A percentile compares a stretch with the other conserved stretches of the same genome.
These are phyloP conservation scores for Gorsachius goisagi DNA, from an alignment of 2,113 vertebrate genomes.

Conservation along the genomic window DNA sequence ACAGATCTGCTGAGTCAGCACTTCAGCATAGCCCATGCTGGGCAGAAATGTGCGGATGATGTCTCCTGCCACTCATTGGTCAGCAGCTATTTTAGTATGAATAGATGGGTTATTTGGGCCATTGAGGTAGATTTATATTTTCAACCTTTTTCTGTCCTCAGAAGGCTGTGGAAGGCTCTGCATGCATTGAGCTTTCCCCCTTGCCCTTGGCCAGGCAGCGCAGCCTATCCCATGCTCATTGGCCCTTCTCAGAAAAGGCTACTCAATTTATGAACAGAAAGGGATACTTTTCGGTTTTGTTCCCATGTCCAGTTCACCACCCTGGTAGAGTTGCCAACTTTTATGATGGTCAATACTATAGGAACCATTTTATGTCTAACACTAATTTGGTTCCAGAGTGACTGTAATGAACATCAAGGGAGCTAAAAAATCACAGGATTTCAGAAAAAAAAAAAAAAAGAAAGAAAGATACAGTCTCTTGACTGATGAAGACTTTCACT, in stretches of 20 bases:
- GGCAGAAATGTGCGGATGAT: not conserved
- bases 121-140: not conserved
- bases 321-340: not conserved
- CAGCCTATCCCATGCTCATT: too few species aligned
- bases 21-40: not conserved
- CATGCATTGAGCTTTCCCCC: fast-evolving
- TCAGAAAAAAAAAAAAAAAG: not conserved
- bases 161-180: not conserved
- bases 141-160: not conserved
- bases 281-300: not conserved
- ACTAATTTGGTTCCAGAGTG: not conserved
- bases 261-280: not conserved
- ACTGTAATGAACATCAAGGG: not conserved
- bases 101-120: not conserved
- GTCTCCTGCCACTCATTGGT: not conserved
- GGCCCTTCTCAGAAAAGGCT: not conserved
- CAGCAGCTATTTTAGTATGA: not conserved
- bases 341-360: not conserved
- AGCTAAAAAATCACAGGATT: not conserved
- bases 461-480: not conserved
- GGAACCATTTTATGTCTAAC: not conserved
- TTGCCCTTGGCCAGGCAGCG: not conserved
- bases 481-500: not conserved
- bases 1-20: not conserved
- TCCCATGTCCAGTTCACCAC: not conserved